Evolutionary conservation across 2,888 invertebrate genomes (phyloP), one percentile per base, ranked within the genome.

Genomic region (Holacanthella duospinosa): DNA sequence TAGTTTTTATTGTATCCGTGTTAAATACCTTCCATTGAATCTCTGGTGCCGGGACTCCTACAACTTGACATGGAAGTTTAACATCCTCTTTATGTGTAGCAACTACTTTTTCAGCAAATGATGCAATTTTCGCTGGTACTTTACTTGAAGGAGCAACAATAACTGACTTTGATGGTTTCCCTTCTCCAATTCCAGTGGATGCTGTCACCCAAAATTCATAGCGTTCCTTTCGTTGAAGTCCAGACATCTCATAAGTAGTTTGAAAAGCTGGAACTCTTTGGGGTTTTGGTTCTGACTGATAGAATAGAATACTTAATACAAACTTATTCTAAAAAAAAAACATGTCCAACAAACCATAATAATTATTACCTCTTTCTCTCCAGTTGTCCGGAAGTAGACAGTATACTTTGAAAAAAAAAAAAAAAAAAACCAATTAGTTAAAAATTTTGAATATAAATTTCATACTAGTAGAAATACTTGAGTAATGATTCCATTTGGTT

Each of bases 161-260:
- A 58, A 92, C 90, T 67, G 88, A 88, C 75, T 89, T 88, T 63
- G 93, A 93, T 63, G 88, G 85, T 77, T 90, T 89, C 53, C 95
- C 93, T 81, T 94, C 93, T 1, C 94, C 94, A 75, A 93, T 92
- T 71, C 88, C 88, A 0, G 94, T 95, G 67, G 89, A 91, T 48
- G 93, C 94, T 2, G 93, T 92, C 0, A 94, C 93, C 88, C 92
- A 92, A 80, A 94, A 94, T 78, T 92, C 90, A 76, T 93, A 93
- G 64, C 89, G 86, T 67, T 87, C 85, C 70, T 87, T 86, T 75
- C 84, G 83, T 74, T 88, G 88, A 74, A 95, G 79, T 71, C 88
- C 88, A 28, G 86, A 86, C 19, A 93, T 89, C 75, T 93, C 90
- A 76, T 88, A 89, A 75, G 88, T 92, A 76, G 92, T 85, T 79